These are phyloP conservation scores for Lepus townsendii DNA, from an alignment of 2,797 vertebrate genomes.

Conservation along the genomic window DNA sequence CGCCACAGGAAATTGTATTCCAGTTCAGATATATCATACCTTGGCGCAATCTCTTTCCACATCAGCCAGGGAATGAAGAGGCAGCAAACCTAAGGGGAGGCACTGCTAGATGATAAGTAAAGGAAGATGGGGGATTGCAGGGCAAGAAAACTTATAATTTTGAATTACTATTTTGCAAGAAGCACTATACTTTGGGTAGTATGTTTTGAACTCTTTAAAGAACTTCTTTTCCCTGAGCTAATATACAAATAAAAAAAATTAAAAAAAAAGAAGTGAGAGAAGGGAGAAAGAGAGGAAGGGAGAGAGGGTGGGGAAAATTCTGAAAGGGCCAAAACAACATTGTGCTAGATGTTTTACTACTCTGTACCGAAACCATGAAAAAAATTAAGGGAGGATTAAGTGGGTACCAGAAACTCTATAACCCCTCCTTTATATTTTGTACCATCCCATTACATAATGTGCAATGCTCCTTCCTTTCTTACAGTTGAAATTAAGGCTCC, in stretches of 20 bases:
- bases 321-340: not conserved
- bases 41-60: not conserved
- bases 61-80: not conserved
- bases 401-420: not conserved
- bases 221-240: not conserved
- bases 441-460: not conserved
- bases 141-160: not conserved
- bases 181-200: not conserved
- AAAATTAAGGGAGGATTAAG: not conserved
- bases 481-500: not conserved
- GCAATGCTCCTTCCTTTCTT: not conserved
- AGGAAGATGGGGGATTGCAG: not conserved
- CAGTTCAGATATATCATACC: not conserved
- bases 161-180: not conserved
- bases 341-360: not conserved
- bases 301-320: not conserved
- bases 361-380: not conserved
- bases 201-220: not conserved
- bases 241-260: not conserved
- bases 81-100: not conserved
- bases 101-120: not conserved
- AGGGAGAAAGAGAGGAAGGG: too few species aligned
- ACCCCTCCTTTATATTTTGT: not conserved
- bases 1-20: constrained; percentile 51
- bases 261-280: not conserved